A percentile compares a stretch with the other conserved stretches of the same genome.
Conservation (phyloP, 2,797 vertebrate genomes). For the Hyperoplus lanceolatus region DNA sequence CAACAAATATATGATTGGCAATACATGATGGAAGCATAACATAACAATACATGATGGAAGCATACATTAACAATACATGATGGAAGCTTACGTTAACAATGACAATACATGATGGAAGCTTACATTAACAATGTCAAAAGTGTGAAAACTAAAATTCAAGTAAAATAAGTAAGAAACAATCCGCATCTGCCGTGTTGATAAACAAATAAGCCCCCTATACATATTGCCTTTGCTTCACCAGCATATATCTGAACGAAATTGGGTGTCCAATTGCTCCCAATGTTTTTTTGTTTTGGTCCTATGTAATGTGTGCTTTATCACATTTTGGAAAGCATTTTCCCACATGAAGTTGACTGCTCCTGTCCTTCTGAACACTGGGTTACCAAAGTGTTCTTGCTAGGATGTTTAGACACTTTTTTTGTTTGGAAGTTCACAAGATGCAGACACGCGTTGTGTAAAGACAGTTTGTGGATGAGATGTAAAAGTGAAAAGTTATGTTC, state of each 20-base stretch:
- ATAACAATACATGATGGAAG: too few relatives aligned
- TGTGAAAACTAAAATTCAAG: too few relatives aligned
- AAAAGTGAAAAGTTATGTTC: neutral
- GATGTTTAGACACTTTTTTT: slow-evolving; percentile 46
- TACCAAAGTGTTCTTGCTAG: slow-evolving; percentile 55
- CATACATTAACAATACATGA: too few relatives aligned
- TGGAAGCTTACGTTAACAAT: too few relatives aligned
- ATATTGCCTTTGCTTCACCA: slow-evolving; percentile 43
- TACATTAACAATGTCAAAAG: too few relatives aligned
- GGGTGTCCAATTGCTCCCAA: slow-evolving; percentile 31
- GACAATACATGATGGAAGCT: too few relatives aligned
- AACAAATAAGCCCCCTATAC: neutral
- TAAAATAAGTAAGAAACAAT: too few relatives aligned
- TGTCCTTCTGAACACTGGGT: slow-evolving; percentile 48
- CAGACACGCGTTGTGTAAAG: slow-evolving; percentile 41
- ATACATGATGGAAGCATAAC: too few relatives aligned
- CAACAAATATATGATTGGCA: too few relatives aligned
- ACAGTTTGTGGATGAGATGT: slow-evolving; percentile 42
- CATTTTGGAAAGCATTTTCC: slow-evolving; percentile 36
- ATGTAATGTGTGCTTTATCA: slow-evolving; percentile 10
- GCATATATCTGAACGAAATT: slow-evolving; percentile 53
- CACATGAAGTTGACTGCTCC: slow-evolving; percentile 49
- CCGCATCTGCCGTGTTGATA: too few relatives aligned
- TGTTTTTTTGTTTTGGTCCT: slow-evolving; percentile 3
- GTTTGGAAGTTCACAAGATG: slow-evolving; percentile 57